Evolutionary conservation across 2,113 vertebrate genomes (phyloP).

Genomic region (Clarias magur): DNA sequence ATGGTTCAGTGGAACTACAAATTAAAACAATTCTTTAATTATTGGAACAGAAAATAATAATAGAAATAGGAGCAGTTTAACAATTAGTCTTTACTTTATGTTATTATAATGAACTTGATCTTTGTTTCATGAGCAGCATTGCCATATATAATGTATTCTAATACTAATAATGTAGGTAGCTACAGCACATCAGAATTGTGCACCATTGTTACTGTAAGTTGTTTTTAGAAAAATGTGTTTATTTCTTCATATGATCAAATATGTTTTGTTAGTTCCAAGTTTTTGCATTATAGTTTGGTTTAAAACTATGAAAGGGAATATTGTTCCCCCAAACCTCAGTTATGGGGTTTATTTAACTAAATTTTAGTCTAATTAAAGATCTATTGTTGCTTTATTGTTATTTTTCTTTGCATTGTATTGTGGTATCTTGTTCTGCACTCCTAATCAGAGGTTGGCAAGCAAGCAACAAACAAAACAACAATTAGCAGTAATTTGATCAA

Average conservation of each 20-base stretch:
- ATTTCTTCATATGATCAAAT: neutral
- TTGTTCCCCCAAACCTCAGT: neutral
- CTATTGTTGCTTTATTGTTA: neutral
- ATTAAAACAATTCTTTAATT: neutral
- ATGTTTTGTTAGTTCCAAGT: neutral
- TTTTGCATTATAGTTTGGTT: neutral
- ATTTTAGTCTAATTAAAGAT: no score
- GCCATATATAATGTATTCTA: neutral
- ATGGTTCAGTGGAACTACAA: neutral
- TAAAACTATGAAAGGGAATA: neutral
- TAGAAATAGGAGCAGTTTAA: neutral
- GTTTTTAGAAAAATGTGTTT: neutral
- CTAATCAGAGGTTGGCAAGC: neutral
- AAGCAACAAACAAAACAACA: neutral
- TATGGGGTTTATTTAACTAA: neutral
- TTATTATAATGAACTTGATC: neutral
- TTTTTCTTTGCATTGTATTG: neutral
- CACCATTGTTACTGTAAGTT: neutral
- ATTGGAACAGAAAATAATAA: neutral
- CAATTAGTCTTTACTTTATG: neutral
- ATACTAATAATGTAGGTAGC: no score
- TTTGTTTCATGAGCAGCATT: neutral
- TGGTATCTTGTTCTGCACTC: neutral
- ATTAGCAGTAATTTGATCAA: no score
- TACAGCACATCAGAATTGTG: neutral